Conservation (phyloP, 1,140 invertebrate species). For the Drosophila gunungcola region DNA sequence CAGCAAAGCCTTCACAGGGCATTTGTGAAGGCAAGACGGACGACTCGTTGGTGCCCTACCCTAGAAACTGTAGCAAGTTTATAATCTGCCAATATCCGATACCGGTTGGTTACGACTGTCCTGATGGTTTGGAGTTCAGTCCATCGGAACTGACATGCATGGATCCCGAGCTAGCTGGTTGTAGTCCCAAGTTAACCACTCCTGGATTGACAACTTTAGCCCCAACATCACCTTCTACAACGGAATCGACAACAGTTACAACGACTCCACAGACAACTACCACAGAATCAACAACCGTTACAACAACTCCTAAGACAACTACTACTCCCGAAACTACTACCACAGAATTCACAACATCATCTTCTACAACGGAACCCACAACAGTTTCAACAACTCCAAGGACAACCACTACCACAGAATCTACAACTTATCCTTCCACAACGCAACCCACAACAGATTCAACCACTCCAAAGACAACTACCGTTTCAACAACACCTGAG, state of each 20-base stretch:
- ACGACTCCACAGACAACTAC: background rate
- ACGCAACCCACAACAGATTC: background rate
- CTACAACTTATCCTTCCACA: too few species aligned
- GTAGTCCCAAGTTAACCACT: conserved; percentile 25
- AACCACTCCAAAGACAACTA: conserved; percentile 5
- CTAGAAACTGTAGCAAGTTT: conserved; percentile 68
- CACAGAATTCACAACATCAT: conserved; percentile 6
- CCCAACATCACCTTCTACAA: conserved; percentile 4
- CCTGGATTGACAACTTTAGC: conserved; percentile 3
- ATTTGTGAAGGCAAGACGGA: conserved; percentile 50
- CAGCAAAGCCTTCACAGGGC: conserved; percentile 42
- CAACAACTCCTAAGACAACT: conserved; percentile 3
- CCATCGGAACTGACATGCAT: conserved; percentile 55
- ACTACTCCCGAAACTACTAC: conserved; percentile 8
- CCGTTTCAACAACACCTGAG: background rate
- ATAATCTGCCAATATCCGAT: conserved; percentile 64
- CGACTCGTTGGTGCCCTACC: conserved; percentile 59
- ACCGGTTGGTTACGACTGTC: conserved; percentile 66
- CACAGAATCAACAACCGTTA: conserved; percentile 6
- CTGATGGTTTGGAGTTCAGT: conserved; percentile 63
- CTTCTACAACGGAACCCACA: conserved; percentile 5
- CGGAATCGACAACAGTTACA: conserved; percentile 15
- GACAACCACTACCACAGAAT: conserved; percentile 1
- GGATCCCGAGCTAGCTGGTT: conserved; percentile 61
- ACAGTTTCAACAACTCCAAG: conserved; percentile 3